Base-by-base conservation (phyloP, 2,888 invertebrate species). In the Pheosia tremula region DNA sequence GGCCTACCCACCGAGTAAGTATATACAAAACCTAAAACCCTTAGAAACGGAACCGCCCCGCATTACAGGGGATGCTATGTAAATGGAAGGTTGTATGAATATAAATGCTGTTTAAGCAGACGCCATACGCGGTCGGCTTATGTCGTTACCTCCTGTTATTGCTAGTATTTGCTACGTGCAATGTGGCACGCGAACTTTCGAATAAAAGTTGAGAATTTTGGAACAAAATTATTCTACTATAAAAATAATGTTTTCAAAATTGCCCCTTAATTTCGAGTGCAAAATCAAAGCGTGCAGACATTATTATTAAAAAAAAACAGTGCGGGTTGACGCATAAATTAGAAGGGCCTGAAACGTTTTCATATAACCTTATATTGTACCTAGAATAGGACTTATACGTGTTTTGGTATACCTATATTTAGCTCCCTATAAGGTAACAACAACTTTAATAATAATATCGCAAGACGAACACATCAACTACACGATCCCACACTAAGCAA, bases 41-140 rank as follows among this genome's bases (percentile, higher is more conserved):
- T 79, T 77, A 78, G 80, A 79, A 83, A 79, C 75, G 78, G 75
- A 82, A 85, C 83, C 85, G 82, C 75, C 78, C 75, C 77, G 82
- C 84, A 79, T 88, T 87, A 86, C 85, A 85, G 80, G 85, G 90
- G 85, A 85, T 86, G 84, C 81, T 89, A 92, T 90, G 91, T 91
- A 92, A 92, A 93, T 91, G 91, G 86, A 82, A 77, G 87, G 87
- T 87, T 89, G 90, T 92, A 92, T 93, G 93, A 92, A 92, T 93
- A 91, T 90, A 93, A 93, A 93, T 91, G 90, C 79, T 77, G 78
- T 87, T 84, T 89, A 93, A 93, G 90, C 86, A 89, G 90, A 83
- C 80, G 77, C 78, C 77, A 78, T 78, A 82, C 81, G 85, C 82
- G 85, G 82, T 71, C 63, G 77, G 77, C 73, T 77, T 77, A 71